Base-by-base conservation (phyloP, 2,113 vertebrate genomes). In the Onychostoma macrolepis region DNA sequence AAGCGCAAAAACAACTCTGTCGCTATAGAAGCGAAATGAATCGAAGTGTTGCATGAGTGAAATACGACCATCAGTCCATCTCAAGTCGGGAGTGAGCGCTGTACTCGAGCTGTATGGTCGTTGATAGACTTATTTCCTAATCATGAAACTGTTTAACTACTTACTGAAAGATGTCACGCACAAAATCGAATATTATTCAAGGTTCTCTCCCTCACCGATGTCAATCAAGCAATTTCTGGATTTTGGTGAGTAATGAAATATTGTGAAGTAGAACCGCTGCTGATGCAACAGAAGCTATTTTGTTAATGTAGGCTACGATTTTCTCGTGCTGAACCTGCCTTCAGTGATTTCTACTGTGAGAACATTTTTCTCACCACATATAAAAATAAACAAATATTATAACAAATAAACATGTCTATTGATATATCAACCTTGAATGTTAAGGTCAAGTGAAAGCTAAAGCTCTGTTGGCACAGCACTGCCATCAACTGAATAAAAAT, bases 181-280 rank as follows among this genome's bases (percentile, higher is more conserved):
- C 13, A 95, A 94, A 89, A 94, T 95, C 58, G 95, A 95, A 83
- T 94, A 92, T 85, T 95, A 95, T 89, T 95, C 95, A 48, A 86
- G 93, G 10, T 95, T 95, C 77, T 95, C 94, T 0, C 95, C 95
- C 6, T 95, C 94, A 0, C 95, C 95, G 63, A 94, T 95, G 76
- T 95, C 95, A 87, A 95, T 95, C 24, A 94, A 95, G 89, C 95
- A 95, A 90, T 95, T 95, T 86, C 74, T 95, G 92, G 95, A 95
- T 92, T 95, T 95, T 74, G 95, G 95, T 95, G 85, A 95, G 95
- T 94, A 89, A 63, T 65, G 36, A 50, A 45, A 75, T 53, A 21
- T 3, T 24, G 15, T 13, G 41, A 45, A 17, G 19, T 36, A 71
- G 17, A 72, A 72, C 33, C 67, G 33, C 67, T 9, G 28, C n/a